Base-by-base conservation (phyloP, 2,113 vertebrate species). In the Clarias magur region DNA sequence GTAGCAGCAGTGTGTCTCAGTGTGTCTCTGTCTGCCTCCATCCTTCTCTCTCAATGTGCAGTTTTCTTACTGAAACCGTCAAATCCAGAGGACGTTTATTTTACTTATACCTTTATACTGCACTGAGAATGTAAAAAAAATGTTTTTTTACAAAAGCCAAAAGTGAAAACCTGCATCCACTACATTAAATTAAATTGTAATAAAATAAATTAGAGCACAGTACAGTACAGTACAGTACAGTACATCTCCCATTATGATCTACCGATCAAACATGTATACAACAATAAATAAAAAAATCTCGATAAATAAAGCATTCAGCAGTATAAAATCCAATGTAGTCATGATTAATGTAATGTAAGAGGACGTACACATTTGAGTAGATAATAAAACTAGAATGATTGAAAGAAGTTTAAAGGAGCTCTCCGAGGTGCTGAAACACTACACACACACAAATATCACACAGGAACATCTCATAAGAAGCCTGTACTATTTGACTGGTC, bases 381-480 rank as follows among this genome's bases (percentile, higher is more conserved):
- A 73, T 21, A 68, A 19, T 81, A 70, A 70, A 80, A 23, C 53
- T 2, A 48, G 63, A 23, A 34, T 3, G 19, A 4, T 38, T 21
- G 72, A 81, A 81, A 80, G 59, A 4, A 0, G 4, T 7, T 15
- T 59, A 42, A 62, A 42, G 73, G 88, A 84, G 87, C 89, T 90
- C 54, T 90, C 91, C 88, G 42, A 9, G 89, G 91, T 90, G 25
- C 91, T 91, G 88, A 86, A 73, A 30, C 57, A 8, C 7, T 17
- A 3, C 70, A 38, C 2, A 27, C 72, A 75, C 38, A n/a, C 72
- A 42, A 19, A 75, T 34, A 72, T 16, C 72, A 48, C 80, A 80
- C n/a, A 27, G 42, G 42, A 42, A 42, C 42, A 48, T 48, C 48
- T 48, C 48, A 48, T 48, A 48, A 48, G 48, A 48, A 48, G 6